Evolutionary conservation across 2,888 invertebrate species (phyloP).

Genomic region (Myopa testacea): DNA sequence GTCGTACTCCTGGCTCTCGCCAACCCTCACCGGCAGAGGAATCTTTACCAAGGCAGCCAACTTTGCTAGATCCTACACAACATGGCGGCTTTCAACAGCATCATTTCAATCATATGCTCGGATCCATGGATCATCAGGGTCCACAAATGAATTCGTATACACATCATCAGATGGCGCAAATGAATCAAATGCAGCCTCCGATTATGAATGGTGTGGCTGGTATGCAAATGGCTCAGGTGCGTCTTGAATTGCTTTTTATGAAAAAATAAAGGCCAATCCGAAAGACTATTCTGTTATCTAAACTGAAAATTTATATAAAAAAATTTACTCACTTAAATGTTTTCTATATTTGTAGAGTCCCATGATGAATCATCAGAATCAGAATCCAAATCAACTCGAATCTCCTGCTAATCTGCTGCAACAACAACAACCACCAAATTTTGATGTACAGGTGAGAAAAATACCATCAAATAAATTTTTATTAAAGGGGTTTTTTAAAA

Average conservation of each 20-base stretch:
- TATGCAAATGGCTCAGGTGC: conserved; percentile 68
- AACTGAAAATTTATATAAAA: neutral
- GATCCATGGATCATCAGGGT: conserved; percentile 63
- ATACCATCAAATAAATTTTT: neutral
- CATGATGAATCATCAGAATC: conserved; percentile 68
- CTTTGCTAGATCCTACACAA: conserved; percentile 63
- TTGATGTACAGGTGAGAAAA: conserved; percentile 81
- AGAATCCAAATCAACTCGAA: conserved; percentile 68
- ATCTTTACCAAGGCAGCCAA: conserved; percentile 71
- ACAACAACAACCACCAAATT: conserved; percentile 80
- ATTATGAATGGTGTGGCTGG: conserved; percentile 67
- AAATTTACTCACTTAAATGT: neutral
- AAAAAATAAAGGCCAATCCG: too few relatives aligned
- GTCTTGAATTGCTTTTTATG: neutral
- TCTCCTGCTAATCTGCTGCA: conserved; percentile 70
- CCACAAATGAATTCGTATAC: conserved; percentile 60
- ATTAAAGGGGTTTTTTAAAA: neutral
- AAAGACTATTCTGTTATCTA: neutral
- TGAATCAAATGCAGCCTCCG: conserved; percentile 67
- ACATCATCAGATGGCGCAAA: conserved; percentile 67
- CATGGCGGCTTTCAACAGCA: conserved; percentile 66
- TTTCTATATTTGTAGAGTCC: conserved; percentile 59
- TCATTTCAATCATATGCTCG: conserved; percentile 70
- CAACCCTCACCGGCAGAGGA: conserved; percentile 91
- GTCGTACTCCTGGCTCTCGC: conserved; percentile 89